Evolutionary conservation across 2,113 vertebrate species (phyloP), one percentile per base, ranked within the genome.

Genomic region (Macrotus californicus): DNA sequence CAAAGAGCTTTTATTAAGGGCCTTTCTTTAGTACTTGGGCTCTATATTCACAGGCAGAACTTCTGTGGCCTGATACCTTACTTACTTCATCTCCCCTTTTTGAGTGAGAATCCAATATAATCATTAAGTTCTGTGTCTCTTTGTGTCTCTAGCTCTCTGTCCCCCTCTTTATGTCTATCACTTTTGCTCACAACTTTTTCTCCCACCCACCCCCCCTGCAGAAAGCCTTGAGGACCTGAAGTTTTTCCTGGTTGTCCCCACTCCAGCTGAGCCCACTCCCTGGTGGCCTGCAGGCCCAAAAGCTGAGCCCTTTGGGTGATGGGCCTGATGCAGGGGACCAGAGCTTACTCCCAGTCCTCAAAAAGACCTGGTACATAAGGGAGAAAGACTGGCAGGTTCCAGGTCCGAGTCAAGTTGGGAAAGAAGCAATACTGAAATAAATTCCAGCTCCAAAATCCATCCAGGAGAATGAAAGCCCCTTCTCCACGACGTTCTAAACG

Each of bases 401-500:
- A 72, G 72, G 73, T 87, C 84, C 7, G 0, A 64, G 41, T 87
- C 43, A 21, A 2, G 29, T 5, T 52, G 54, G 34, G 82, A 86
- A 86, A 95, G 56, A 66, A 93, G 39, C 64, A 46, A 72, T 75
- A 54, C 77, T 76, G 70, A 95, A 94, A 90, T 82, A 84, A 93
- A 93, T 88, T 95, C 87, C 82, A 91, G 85, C 81, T 93, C 93
- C n/a, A 46, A 93, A 52, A 83, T 50, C 75, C 85, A 91, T 39
- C 52, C 52, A 46, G 77, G 34, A 69, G 81, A 70, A 94, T 43
- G 92, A 92, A 85, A 86, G 46, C 67, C 3, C 10, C 90, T 80
- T 82, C 92, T 91, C 91, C 54, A 80, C 52, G 36, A 79, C 0
- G 0, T 69, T 81, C 43, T 95, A 91, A 94, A 97, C 0, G 1